Evolutionary conservation across 2,797 vertebrate species (phyloP).

Genomic region (Tachyglossus aculeatus): DNA sequence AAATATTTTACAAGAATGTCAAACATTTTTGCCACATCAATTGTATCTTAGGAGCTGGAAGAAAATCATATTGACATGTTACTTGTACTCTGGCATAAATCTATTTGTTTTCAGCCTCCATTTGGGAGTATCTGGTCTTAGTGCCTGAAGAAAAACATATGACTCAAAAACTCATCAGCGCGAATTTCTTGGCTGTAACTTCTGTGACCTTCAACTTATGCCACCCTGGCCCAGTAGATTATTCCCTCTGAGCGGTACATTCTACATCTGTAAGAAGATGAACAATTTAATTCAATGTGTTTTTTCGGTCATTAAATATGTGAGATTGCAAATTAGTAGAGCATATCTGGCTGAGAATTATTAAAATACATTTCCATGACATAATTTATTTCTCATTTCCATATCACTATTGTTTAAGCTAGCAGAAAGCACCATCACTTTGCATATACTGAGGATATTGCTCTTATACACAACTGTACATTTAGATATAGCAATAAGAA

Average conservation of each 20-base stretch:
- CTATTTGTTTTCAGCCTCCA: not conserved
- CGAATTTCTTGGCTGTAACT: not conserved
- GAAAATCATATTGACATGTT: constrained; percentile 12
- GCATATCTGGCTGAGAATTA: not conserved
- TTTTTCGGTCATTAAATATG: not conserved
- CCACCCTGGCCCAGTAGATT: not conserved
- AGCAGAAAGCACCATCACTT: no score
- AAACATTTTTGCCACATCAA: not conserved
- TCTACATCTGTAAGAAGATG: not conserved
- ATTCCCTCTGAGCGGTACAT: not conserved
- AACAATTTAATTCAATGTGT: not conserved
- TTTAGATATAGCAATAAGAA: no score
- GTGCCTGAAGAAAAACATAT: not conserved
- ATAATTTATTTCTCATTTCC: not conserved
- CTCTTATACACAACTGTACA: no score
- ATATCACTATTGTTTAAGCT: no score
- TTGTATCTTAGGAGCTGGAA: constrained; percentile 11
- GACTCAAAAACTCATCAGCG: not conserved
- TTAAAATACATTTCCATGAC: not conserved
- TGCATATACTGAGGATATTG: no score
- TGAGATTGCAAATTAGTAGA: not conserved
- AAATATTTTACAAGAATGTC: not conserved
- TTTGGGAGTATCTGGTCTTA: not conserved
- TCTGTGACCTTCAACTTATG: not conserved
- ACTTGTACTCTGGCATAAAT: not conserved